Evolutionary conservation across 2,113 vertebrate species (phyloP), one percentile per base, ranked within the genome.

Genomic region (Hipposideros armiger): DNA sequence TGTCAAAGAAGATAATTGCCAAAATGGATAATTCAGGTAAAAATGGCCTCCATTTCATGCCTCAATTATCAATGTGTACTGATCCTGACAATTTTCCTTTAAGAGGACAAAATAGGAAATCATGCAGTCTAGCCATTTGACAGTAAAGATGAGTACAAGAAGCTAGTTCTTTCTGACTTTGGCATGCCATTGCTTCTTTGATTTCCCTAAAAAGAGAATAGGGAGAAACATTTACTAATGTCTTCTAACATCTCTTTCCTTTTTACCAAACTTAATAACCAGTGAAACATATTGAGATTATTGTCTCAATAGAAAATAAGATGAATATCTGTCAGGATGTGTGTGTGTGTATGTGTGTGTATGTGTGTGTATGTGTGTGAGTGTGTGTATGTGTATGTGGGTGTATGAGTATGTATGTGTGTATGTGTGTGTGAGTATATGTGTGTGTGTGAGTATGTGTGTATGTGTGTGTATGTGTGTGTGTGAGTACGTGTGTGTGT

Each of bases 1-100:
- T 91, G 47, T 74, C 73, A 70, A 56, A 77, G 22, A 74, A 16
- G 56, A 28, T 66, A 86, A 92, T 87, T 76, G 32, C 32, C 45
- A 52, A 91, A 84, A 80, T 90, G 16, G 90, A 58, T 83, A 78
- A 93, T 66, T 64, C 42, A 94, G 78, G 92, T 78, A 42, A 86
- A 95, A 93, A 95, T 30, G 67, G 30, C 62, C 47, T 91, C 67
- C 7, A 67, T 91, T 91, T 83, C 67, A 86, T 22, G 67, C 32
- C 73, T 93, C 36, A 58, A 0, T 93, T 82, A 64, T 67, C 54
- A 82, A 11, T 96, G 56, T 36, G 93, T 94, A 83, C 60, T 24
- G 67, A 82, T 82, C 67, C 60, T 67, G 85, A 64, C 8, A 77
- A 54, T 80, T 94, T 94, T 64, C 69, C 78, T 24, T 36, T 52